Evolutionary conservation across 2,888 invertebrate species (phyloP).

Genomic region (Leptopilina myrica): DNA sequence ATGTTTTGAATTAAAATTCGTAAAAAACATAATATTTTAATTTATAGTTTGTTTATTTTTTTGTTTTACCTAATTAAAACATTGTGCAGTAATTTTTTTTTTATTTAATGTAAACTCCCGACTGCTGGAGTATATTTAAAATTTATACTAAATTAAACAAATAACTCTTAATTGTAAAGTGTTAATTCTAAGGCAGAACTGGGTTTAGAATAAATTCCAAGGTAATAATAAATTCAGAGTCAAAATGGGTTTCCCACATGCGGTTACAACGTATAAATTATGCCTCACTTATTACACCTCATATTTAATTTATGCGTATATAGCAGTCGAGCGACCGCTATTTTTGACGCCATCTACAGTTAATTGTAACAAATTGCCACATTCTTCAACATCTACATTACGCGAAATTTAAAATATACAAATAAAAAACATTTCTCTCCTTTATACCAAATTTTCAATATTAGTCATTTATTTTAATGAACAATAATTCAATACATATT

Average conservation of each 20-base stretch:
- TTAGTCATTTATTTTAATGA: too few species aligned
- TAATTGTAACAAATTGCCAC: slow-evolving; percentile 4
- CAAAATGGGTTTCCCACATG: background rate
- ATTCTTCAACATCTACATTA: background rate
- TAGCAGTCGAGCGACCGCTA: background rate
- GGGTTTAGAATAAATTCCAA: background rate
- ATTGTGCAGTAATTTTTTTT: too few species aligned
- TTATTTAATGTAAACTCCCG: too few species aligned
- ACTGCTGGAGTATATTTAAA: too few species aligned
- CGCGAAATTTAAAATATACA: too few species aligned
- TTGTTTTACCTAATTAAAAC: too few species aligned
- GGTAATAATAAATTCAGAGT: slow-evolving; percentile 21
- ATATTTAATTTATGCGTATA: slow-evolving; percentile 13
- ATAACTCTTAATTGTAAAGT: background rate
- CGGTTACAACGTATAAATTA: slow-evolving; percentile 22
- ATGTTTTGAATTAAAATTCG: too few species aligned
- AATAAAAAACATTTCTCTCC: background rate
- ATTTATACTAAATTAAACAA: background rate
- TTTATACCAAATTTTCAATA: too few species aligned
- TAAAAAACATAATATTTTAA: too few species aligned
- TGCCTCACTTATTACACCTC: slow-evolving; percentile 20
- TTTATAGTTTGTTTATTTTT: too few species aligned
- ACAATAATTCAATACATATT: too few species aligned
- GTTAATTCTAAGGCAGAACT: background rate
- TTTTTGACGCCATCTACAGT: slow-evolving; percentile 7